A percentile compares a stretch with the other conserved stretches of the same genome.
Conservation (phyloP, 2,888 invertebrate species). For the Dendrolimus houi region DNA sequence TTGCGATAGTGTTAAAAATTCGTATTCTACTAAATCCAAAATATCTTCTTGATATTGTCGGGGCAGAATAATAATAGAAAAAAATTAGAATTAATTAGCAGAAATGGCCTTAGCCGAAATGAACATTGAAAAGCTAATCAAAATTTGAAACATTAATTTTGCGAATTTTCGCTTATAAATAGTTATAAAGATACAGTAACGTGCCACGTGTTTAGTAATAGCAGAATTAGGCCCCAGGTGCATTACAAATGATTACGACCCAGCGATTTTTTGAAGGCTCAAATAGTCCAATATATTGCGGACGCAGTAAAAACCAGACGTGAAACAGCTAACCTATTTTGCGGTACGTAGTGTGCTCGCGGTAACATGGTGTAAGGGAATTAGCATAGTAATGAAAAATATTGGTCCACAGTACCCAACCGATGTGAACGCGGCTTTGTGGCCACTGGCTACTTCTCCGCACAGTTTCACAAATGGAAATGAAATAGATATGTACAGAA, state of each 20-base stretch:
- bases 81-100: no score
- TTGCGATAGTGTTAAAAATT: no score
- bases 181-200: no score
- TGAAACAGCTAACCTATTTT: constrained; percentile 64
- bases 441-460: neutral
- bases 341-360: constrained; percentile 29
- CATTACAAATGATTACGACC: constrained; percentile 45
- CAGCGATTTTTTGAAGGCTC: constrained; percentile 52
- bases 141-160: no score
- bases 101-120: no score
- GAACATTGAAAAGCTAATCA: no score
- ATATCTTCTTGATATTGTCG: no score
- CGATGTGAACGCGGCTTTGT: neutral
- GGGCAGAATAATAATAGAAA: no score
- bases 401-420: constrained; percentile 41
- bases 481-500: constrained; percentile 8
- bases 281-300: constrained; percentile 56
- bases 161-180: no score
- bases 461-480: neutral
- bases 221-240: no score
- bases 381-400: constrained; percentile 76
- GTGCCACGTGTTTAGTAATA: no score
- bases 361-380: constrained; percentile 66
- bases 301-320: constrained; percentile 56
- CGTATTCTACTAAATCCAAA: no score